Evolutionary conservation across 2,113 vertebrate genomes (phyloP).

Genomic region (Xenopus borealis): DNA sequence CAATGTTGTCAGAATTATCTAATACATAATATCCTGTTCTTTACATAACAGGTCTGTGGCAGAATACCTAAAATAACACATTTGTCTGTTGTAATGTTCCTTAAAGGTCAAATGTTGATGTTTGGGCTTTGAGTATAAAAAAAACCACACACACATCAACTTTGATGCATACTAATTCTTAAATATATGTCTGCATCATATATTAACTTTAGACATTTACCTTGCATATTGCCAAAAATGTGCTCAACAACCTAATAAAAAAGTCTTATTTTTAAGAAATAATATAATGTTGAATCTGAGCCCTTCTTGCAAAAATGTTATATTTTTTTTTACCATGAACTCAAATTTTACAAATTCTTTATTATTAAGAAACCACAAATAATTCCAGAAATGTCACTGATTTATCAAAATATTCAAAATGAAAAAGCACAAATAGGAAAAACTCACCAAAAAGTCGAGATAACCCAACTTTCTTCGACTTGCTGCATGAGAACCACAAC

Average conservation of each 20-base stretch:
- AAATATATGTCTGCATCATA: slow-evolving; percentile 11
- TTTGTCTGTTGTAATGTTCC: neutral
- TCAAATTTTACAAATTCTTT: no score
- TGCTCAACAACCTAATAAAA: neutral
- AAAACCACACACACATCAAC: no score
- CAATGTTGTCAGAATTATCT: no score
- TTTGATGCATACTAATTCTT: neutral
- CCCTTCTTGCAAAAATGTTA: no score
- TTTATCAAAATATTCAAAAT: no score
- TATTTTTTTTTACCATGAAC: neutral
- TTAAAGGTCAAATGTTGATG: neutral
- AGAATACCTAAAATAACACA: neutral
- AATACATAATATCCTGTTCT: neutral
- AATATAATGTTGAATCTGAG: neutral
- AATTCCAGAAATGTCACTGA: no score
- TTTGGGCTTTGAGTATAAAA: slow-evolving; percentile 4
- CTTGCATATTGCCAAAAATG: slow-evolving; percentile 1
- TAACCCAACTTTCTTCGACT: no score
- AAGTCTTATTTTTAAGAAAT: neutral
- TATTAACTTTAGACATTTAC: slow-evolving; percentile 8
- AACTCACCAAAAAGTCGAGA: no score
- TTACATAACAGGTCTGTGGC: neutral
- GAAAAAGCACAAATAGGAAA: no score
- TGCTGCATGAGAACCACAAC: no score
- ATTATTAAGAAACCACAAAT: no score